phyloP scores from a whole-genome alignment of 2,113 vertebrate genomes.

The Dasyurus viverrinus region DNA sequence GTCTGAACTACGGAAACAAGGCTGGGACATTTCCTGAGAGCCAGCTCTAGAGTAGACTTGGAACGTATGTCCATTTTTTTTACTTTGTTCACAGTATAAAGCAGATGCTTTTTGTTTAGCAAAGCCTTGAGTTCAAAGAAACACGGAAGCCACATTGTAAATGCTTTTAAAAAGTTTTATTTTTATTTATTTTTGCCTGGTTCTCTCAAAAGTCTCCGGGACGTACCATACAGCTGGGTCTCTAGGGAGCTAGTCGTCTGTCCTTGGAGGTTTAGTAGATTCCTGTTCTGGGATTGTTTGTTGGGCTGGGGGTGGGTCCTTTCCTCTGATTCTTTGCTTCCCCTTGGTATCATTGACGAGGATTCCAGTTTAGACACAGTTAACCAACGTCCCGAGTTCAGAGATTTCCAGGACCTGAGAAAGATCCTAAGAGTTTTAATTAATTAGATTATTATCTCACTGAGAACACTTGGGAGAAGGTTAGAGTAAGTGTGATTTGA shows the following conservation, averaged over 20 bases:
- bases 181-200: neutral
- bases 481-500: too few species aligned
- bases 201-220: neutral
- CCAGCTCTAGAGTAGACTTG: neutral
- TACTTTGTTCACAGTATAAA: neutral
- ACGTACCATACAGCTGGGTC: neutral
- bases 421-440: too few species aligned
- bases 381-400: neutral
- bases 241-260: neutral
- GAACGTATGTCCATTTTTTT: neutral
- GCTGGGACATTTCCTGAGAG: neutral
- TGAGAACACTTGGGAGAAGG: too few species aligned
- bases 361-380: neutral
- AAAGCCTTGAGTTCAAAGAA: neutral
- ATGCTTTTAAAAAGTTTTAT: too few species aligned
- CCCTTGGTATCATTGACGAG: neutral
- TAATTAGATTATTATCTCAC: too few species aligned
- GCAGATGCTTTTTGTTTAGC: neutral
- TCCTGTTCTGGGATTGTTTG: neutral
- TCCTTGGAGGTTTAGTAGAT: neutral
- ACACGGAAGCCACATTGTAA: neutral
- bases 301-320: neutral
- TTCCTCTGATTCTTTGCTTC: neutral
- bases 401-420: too few species aligned
- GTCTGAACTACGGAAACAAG: neutral